These are phyloP conservation scores for Lophotriccus pileatus DNA, from an alignment of 2,797 vertebrate genomes.

Conservation along the genomic window DNA sequence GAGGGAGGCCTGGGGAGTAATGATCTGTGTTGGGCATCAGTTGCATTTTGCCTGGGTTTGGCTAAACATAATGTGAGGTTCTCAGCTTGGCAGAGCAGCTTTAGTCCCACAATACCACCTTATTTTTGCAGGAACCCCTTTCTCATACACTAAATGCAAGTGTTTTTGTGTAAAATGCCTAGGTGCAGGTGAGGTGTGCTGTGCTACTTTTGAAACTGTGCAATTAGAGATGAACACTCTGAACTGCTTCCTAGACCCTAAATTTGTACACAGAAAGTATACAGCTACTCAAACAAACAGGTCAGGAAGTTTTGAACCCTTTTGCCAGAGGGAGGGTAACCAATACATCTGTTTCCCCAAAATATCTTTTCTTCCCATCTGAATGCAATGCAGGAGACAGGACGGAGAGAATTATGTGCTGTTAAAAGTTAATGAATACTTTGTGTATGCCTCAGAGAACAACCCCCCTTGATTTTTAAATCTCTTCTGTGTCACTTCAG, in stretches of 20 bases:
- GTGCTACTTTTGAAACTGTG: not conserved
- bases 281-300: not conserved
- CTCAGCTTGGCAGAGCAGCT: not conserved
- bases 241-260: not conserved
- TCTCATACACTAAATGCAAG: not conserved
- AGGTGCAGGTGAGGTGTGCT: not conserved
- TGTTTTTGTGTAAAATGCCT: not conserved
- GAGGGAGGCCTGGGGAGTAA: not conserved
- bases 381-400: not conserved
- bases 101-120: rapidly evolving
- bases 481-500: constrained; percentile 41
- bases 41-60: not conserved
- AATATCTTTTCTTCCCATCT: not conserved
- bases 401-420: not conserved
- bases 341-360: not conserved
- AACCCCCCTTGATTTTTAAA: constrained; percentile 15
- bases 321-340: not conserved
- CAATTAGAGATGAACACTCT: not conserved
- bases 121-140: not conserved
- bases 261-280: not conserved
- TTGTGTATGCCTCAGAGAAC: not conserved
- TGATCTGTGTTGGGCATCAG: not conserved
- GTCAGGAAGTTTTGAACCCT: not conserved
- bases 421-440: constrained; percentile 6
- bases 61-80: not conserved